Percentiles rank a stretch among this genome's conserved stretches.
phyloP scores from a whole-genome alignment of 2,888 invertebrate species.

The Pyrocoelia pectoralis region DNA sequence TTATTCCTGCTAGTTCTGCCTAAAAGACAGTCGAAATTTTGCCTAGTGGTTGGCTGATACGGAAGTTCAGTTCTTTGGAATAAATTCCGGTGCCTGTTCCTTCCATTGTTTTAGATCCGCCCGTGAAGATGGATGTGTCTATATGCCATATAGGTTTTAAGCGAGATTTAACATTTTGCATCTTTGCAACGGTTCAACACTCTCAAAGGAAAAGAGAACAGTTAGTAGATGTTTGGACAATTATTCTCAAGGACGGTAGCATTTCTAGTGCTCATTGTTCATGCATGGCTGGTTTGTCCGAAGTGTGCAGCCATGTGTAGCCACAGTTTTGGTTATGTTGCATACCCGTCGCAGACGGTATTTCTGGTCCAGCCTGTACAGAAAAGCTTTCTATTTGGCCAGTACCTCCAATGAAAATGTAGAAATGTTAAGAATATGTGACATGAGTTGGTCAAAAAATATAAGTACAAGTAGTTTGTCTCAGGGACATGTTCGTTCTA shows the following conservation, averaged over 20 bases:
- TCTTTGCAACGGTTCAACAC: no score
- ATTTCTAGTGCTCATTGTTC: constrained; percentile 14
- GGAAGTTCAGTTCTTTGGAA: no score
- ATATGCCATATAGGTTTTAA: background rate
- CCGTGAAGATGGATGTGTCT: no score
- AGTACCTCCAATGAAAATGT: constrained; percentile 7
- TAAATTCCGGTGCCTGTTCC: no score
- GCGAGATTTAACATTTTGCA: no score
- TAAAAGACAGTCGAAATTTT: no score
- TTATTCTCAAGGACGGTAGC: constrained; percentile 5
- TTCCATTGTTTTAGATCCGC: no score
- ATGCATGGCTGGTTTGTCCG: constrained; percentile 8
- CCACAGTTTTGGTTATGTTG: constrained; percentile 6
- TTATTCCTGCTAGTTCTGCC: no score
- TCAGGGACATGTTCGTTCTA: background rate
- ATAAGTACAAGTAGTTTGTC: background rate
- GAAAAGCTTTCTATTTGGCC: constrained; percentile 12
- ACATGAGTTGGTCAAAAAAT: background rate
- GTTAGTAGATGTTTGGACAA: background rate
- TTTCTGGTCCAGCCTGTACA: constrained; percentile 1
- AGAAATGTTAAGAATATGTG: no score
- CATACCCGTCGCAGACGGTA: background rate
- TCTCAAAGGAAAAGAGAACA: no score
- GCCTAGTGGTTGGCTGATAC: no score
- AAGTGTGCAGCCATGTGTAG: constrained; percentile 11